Evolutionary conservation across 2,888 invertebrate species (phyloP).

Genomic region (Drosophila engyochracea): DNA sequence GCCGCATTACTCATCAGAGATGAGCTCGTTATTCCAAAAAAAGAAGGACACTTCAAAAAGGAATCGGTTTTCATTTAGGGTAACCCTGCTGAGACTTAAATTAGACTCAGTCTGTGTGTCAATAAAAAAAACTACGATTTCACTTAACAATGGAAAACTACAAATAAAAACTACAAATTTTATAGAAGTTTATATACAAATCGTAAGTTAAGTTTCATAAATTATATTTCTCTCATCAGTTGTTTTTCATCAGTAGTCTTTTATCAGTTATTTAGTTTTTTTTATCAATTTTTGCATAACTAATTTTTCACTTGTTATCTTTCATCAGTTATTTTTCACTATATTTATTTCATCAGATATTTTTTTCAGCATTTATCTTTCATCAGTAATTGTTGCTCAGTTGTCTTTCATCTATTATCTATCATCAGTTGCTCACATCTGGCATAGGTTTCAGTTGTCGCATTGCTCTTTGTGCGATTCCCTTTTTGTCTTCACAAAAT

Average conservation of each 20-base stretch:
- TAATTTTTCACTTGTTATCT: too few relatives aligned
- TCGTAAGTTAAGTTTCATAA: neutral
- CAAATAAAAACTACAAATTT: neutral
- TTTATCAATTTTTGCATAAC: neutral
- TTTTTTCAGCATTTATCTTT: neutral
- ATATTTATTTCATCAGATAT: neutral
- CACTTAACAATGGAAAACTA: neutral
- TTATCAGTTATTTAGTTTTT: neutral
- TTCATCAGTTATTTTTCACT: neutral
- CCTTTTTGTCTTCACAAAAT: constrained; percentile 14
- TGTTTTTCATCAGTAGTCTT: neutral
- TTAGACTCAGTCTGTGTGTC: neutral
- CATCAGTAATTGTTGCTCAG: neutral
- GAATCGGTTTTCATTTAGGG: constrained; percentile 1
- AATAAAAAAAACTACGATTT: neutral
- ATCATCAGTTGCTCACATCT: constrained; percentile 25
- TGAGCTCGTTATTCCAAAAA: constrained; percentile 42
- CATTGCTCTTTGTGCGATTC: constrained; percentile 17
- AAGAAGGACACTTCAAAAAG: constrained; percentile 12
- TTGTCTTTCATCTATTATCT: neutral
- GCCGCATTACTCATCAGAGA: constrained; percentile 21
- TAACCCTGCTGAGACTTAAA: constrained; percentile 11
- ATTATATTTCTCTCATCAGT: neutral
- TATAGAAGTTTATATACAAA: neutral
- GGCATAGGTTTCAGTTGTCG: constrained; percentile 19